phyloP scores from a whole-genome alignment of 2,797 vertebrate species.

The Tragopan temminckii region DNA sequence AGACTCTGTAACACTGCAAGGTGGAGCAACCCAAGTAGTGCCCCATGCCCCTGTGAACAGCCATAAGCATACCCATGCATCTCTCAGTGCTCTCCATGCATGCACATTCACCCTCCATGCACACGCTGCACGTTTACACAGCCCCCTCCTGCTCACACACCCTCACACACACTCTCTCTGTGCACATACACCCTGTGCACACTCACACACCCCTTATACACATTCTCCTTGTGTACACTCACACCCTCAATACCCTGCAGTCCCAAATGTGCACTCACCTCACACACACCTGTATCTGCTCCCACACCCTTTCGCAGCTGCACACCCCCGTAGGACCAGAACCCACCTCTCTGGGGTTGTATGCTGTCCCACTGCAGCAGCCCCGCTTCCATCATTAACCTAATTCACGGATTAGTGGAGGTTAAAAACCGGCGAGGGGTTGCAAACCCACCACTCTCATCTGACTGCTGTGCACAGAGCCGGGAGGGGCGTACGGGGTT shows the following conservation, averaged over 20 bases:
- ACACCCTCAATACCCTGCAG: too few species aligned
- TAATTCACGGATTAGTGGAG: background rate
- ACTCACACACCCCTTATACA: background rate
- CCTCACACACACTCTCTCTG: background rate
- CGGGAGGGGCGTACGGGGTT: background rate
- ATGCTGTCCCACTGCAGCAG: rapidly evolving
- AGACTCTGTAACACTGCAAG: too few species aligned
- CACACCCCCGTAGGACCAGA: background rate
- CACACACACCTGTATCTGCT: background rate
- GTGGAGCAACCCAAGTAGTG: rapidly evolving
- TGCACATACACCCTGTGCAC: background rate
- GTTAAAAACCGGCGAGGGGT: background rate
- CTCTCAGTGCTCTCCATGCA: background rate
- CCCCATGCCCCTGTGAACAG: rapidly evolving
- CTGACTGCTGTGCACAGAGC: background rate
- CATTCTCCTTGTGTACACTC: background rate
- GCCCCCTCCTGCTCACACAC: background rate
- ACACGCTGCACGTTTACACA: background rate
- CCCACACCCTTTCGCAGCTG: rapidly evolving
- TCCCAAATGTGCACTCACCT: background rate
- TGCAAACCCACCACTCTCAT: background rate
- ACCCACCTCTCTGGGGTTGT: background rate
- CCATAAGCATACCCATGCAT: rapidly evolving
- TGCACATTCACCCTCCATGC: rapidly evolving
- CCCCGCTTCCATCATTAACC: background rate